phyloP scores from a whole-genome alignment of 2,797 vertebrate species.

The Pelobates cultripes region DNA sequence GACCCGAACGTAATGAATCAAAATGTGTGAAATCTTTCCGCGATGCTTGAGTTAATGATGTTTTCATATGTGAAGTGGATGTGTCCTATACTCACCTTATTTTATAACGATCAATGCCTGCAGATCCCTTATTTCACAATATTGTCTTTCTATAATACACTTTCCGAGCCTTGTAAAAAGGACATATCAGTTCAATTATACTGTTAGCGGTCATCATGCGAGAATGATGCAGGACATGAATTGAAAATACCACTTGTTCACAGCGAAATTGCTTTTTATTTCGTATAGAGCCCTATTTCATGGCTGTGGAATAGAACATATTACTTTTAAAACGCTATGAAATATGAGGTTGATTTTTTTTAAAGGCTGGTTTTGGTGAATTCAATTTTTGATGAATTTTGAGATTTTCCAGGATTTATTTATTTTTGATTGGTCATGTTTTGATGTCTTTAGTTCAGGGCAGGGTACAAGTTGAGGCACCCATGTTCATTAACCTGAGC shows the following conservation, averaged over 20 bases:
- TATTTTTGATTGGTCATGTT: neutral
- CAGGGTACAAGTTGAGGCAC: neutral
- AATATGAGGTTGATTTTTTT: slow-evolving; percentile 61
- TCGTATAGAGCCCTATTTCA: slow-evolving; percentile 63
- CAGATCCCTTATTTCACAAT: slow-evolving; percentile 34
- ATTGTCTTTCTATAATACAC: slow-evolving; percentile 34
- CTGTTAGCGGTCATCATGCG: slow-evolving; percentile 46
- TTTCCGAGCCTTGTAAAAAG: slow-evolving; percentile 52
- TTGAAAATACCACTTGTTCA: slow-evolving; percentile 58
- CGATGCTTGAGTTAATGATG: slow-evolving; percentile 85
- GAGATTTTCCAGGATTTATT: slow-evolving; percentile 21
- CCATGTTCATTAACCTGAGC: too few species aligned
- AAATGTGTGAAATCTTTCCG: slow-evolving; percentile 97
- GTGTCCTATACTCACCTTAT: slow-evolving; percentile 18
- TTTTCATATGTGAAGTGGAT: slow-evolving; percentile 85
- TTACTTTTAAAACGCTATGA: slow-evolving; percentile 68
- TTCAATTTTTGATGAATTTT: slow-evolving; percentile 63
- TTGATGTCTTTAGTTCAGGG: neutral
- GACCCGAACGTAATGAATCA: slow-evolving; percentile 92
- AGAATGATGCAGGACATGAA: slow-evolving; percentile 52
- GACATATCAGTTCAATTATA: slow-evolving; percentile 55
- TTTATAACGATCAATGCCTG: slow-evolving; percentile 35
- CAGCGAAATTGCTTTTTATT: slow-evolving; percentile 67
- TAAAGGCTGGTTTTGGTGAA: slow-evolving; percentile 59
- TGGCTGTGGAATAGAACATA: slow-evolving; percentile 61